A percentile compares a stretch with the other conserved stretches of the same genome.
These are phyloP conservation scores for Catharus fuscescens DNA, from an alignment of 2,113 vertebrate species.

Conservation along the genomic window DNA sequence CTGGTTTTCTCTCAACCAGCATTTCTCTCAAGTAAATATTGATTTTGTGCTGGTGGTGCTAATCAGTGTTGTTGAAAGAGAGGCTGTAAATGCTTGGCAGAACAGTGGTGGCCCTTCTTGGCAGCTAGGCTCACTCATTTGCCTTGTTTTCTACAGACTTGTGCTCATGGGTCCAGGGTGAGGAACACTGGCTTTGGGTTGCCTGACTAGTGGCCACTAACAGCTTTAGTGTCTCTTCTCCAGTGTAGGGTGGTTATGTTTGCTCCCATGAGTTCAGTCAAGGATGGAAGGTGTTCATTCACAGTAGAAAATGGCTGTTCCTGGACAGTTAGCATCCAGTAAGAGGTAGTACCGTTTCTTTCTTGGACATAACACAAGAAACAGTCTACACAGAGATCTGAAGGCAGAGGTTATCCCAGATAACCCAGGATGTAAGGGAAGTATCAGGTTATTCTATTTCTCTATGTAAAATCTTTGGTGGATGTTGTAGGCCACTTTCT, in stretches of 20 bases:
- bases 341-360: background rate
- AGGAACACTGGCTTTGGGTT: background rate
- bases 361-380: background rate
- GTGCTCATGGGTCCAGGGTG: background rate
- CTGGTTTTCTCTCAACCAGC: conserved; percentile 40
- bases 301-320: background rate
- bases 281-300: background rate
- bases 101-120: background rate
- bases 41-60: conserved; percentile 67
- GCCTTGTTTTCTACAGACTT: background rate
- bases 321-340: background rate
- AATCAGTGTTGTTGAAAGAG: conserved; percentile 41
- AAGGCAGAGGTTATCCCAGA: background rate
- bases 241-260: background rate
- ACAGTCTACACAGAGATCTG: background rate
- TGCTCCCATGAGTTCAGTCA: background rate
- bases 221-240: background rate
- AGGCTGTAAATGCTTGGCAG: background rate
- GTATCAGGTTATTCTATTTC: background rate
- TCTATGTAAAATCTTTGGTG: background rate
- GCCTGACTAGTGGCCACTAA: background rate
- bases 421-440: background rate
- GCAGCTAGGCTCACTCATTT: background rate
- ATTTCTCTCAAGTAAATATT: conserved; percentile 52
- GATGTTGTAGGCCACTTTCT: background rate